Percentiles rank a stretch among this genome's conserved stretches.
Evolutionary conservation across 2,797 vertebrate species (phyloP).

Genomic region (Sciurus carolinensis): DNA sequence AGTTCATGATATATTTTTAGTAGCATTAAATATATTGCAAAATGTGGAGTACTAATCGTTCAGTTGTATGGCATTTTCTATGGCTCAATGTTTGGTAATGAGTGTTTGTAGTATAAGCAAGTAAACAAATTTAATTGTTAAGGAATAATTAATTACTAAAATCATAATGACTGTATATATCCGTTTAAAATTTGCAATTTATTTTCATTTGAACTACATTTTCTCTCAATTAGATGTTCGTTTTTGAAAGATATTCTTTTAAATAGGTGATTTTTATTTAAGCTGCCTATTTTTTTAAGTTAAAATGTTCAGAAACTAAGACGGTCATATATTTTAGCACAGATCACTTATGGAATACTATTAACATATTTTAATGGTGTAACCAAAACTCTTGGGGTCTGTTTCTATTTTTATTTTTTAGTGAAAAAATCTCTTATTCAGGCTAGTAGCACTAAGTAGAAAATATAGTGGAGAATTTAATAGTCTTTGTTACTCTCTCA

Average conservation of each 20-base stretch:
- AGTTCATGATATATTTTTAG: constrained; percentile 55
- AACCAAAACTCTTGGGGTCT: constrained; percentile 72
- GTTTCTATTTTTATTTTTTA: constrained; percentile 58
- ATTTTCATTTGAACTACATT: constrained; percentile 31
- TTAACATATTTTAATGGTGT: constrained; percentile 70
- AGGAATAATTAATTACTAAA: constrained; percentile 58
- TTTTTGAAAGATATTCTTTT: constrained; percentile 49
- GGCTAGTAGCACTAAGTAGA: background rate
- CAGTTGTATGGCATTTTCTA: constrained; percentile 47
- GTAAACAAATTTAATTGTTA: constrained; percentile 60
- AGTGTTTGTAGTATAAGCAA: constrained; percentile 57
- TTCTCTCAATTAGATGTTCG: constrained; percentile 70
- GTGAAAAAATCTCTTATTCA: constrained; percentile 50
- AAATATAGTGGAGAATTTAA: constrained; percentile 44
- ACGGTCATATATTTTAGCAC: background rate
- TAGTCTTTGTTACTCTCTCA: constrained; percentile 52
- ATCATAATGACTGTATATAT: background rate
- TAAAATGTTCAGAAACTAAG: constrained; percentile 53
- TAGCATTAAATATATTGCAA: constrained; percentile 48
- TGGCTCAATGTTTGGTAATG: constrained; percentile 46
- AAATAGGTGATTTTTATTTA: constrained; percentile 65
- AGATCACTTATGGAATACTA: constrained; percentile 70
- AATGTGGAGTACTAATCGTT: constrained; percentile 13
- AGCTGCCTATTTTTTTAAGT: constrained; percentile 32
- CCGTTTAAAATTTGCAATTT: constrained; percentile 35